Conservation (phyloP, 2,797 vertebrate genomes). For the Peromyscus nudipes region DNA sequence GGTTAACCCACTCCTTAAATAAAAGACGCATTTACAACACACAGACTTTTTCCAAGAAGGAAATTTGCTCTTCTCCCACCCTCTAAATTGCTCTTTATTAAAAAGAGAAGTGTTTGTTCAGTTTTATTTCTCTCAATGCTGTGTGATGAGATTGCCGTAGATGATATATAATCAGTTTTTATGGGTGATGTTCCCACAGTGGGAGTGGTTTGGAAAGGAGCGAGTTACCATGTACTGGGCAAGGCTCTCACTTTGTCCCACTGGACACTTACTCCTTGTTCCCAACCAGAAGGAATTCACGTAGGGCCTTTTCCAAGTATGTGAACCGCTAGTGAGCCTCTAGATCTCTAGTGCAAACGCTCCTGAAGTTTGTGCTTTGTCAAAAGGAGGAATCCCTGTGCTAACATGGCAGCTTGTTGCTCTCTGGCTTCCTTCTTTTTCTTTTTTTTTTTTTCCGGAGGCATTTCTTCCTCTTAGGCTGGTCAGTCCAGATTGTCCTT, state of each 20-base stretch:
- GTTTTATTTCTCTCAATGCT: conserved; percentile 71
- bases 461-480: conserved; percentile 80
- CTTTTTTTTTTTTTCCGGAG: conserved; percentile 64
- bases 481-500: conserved; percentile 81
- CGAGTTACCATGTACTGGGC: neutral
- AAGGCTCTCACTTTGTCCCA: neutral
- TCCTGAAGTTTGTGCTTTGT: neutral
- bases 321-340: neutral
- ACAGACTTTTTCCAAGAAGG: conserved; percentile 75
- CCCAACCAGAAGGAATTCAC: conserved; percentile 5
- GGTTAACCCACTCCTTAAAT: conserved; percentile 70
- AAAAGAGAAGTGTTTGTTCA: conserved; percentile 80
- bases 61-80: conserved; percentile 69
- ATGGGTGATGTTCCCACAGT: conserved; percentile 74
- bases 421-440: conserved; percentile 60
- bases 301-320: conserved; percentile 37
- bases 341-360: neutral
- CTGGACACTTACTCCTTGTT: neutral
- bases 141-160: conserved; percentile 62
- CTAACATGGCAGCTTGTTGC: neutral
- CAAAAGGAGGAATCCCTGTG: conserved; percentile 20
- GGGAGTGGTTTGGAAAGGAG: conserved; percentile 70
- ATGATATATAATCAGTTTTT: conserved; percentile 77
- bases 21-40: conserved; percentile 69
- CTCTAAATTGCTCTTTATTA: conserved; percentile 80